Percentiles rank a stretch among this genome's conserved stretches.
Evolutionary conservation across 2,888 invertebrate genomes (phyloP).

Genomic region (Amblyjoppa fuscipennis): DNA sequence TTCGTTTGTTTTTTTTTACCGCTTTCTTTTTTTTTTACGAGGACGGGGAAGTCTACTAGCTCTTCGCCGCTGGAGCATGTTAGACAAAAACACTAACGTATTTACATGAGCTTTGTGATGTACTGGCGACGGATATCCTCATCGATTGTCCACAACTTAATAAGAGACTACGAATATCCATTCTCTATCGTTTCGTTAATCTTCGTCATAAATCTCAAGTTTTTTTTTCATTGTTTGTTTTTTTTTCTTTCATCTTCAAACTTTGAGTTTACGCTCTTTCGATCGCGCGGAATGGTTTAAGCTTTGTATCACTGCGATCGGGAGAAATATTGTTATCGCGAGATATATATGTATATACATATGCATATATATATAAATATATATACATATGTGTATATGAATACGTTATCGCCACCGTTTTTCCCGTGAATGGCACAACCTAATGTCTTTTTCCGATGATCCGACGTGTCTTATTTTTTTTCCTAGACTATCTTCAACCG

Average conservation of each 20-base stretch:
- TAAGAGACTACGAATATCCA: not conserved
- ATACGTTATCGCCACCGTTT: constrained; percentile 60
- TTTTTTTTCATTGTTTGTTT: not conserved
- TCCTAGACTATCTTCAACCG: constrained; percentile 25
- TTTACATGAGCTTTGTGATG: constrained; percentile 30
- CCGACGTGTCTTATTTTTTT: constrained; percentile 44
- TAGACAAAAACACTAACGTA: constrained; percentile 20
- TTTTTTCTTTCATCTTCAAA: constrained; percentile 4
- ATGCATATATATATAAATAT: constrained; percentile 49
- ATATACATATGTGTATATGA: constrained; percentile 41
- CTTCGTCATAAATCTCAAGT: constrained; percentile 1
- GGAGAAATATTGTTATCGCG: constrained; percentile 21
- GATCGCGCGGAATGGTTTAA: constrained; percentile 68
- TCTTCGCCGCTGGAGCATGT: not conserved
- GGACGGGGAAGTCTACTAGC: constrained; percentile 14
- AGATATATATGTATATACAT: constrained; percentile 43
- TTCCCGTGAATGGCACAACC: constrained; percentile 66
- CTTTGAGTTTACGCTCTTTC: not conserved
- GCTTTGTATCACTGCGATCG: constrained; percentile 66
- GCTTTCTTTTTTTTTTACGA: constrained; percentile 23
- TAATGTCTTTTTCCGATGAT: constrained; percentile 56
- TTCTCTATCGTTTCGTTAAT: constrained; percentile 2
- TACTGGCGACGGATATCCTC: not conserved
- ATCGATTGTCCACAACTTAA: constrained; percentile 6
- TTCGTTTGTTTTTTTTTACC: not conserved